Conservation (phyloP, 2,888 invertebrate species). For the Euzetes globulus region DNA sequence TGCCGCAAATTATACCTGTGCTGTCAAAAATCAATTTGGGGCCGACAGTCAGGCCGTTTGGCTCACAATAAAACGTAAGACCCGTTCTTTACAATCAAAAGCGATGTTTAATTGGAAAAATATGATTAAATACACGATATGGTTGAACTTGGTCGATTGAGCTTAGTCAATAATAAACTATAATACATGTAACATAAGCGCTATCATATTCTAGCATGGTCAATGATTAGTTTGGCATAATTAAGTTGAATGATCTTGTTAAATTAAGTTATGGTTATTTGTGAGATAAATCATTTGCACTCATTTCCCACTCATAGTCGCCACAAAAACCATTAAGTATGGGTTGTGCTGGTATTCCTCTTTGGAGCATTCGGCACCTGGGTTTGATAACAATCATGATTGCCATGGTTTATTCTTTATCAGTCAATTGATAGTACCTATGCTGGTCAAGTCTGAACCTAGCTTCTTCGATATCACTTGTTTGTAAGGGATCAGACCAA, state of each 20-base stretch:
- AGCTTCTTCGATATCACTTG: constrained; percentile 51
- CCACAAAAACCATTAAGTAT: constrained; percentile 46
- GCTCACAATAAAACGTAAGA: constrained; percentile 37
- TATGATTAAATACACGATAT: too few relatives aligned
- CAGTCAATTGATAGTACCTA: constrained; percentile 55
- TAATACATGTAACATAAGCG: too few relatives aligned
- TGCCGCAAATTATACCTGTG: constrained; percentile 38
- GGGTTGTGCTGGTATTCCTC: constrained; percentile 46
- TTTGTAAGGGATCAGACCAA: constrained; percentile 56
- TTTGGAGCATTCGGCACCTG: constrained; percentile 61
- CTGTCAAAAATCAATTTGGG: constrained; percentile 34
- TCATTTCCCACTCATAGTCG: constrained; percentile 42
- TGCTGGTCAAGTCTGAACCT: constrained; percentile 44
- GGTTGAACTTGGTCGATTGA: too few relatives aligned
- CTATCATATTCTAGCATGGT: too few relatives aligned
- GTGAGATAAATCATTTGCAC: background rate
- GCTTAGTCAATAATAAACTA: too few relatives aligned
- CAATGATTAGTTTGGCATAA: too few relatives aligned
- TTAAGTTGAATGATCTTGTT: too few relatives aligned
- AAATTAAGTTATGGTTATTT: too few relatives aligned
- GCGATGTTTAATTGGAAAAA: too few relatives aligned
- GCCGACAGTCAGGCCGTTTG: constrained; percentile 22
- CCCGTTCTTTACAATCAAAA: too few relatives aligned
- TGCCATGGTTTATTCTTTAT: background rate
- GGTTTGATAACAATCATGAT: background rate